phyloP scores from a whole-genome alignment of 2,113 vertebrate genomes.

The Melanocharis versteri region DNA sequence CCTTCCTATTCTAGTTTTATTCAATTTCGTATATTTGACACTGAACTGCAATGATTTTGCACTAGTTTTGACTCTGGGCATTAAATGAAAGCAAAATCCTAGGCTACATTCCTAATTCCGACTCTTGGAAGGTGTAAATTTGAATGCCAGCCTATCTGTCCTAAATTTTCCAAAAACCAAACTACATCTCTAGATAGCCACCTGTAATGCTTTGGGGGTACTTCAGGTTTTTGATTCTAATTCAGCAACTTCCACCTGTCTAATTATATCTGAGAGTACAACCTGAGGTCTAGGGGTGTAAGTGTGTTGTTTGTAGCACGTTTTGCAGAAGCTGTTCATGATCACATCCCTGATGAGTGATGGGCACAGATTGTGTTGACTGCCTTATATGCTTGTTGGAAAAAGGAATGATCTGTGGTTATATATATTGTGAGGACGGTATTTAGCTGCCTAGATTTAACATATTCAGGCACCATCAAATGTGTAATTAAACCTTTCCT shows the following conservation, averaged over 20 bases:
- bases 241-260: not conserved
- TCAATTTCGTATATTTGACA: not conserved
- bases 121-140: not conserved
- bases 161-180: not conserved
- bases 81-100: not conserved
- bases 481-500: not conserved
- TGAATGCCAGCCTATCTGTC: not conserved
- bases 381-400: not conserved
- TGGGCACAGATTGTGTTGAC: not conserved
- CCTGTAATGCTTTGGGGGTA: not conserved
- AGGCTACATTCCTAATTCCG: not conserved
- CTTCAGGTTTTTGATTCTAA: not conserved
- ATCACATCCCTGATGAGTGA: not conserved
- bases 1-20: not conserved
- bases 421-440: not conserved
- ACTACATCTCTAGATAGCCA: not conserved
- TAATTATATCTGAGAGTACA: not conserved
- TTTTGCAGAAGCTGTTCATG: not conserved
- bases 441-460: not conserved
- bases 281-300: too few species aligned
- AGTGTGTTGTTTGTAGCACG: not conserved
- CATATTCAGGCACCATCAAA: not conserved
- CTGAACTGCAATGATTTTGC: not conserved
- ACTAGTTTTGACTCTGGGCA: not conserved
- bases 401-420: not conserved